phyloP scores from a whole-genome alignment of 2,113 vertebrate genomes.

The Lepisosteus oculatus region DNA sequence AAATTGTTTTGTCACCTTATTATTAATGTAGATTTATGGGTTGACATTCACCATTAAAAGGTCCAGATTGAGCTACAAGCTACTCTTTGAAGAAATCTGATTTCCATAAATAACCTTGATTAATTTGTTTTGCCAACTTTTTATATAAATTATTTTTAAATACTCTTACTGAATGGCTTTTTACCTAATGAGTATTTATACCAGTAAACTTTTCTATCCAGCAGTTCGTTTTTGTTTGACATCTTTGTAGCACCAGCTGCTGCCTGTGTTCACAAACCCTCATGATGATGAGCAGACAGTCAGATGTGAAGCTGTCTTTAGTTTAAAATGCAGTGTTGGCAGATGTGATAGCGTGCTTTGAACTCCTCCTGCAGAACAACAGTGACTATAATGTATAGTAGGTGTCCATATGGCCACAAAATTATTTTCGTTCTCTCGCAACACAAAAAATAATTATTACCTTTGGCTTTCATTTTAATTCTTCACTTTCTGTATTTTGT shows the following conservation, averaged over 20 bases:
- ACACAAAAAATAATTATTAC: too few relatives aligned
- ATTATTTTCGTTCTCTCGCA: neutral
- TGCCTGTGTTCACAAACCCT: neutral
- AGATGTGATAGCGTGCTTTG: constrained; percentile 1
- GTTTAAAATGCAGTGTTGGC: neutral
- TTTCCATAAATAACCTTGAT: too few relatives aligned
- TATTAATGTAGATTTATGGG: too few relatives aligned
- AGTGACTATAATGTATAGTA: neutral
- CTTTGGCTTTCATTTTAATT: too few relatives aligned
- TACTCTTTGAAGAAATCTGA: too few relatives aligned
- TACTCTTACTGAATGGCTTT: too few relatives aligned
- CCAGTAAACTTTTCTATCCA: neutral
- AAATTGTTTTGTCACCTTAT: too few relatives aligned
- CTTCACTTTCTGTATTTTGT: too few relatives aligned
- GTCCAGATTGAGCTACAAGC: too few relatives aligned
- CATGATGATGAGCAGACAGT: neutral
- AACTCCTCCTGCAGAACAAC: neutral
- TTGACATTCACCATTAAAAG: too few relatives aligned
- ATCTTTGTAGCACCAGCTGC: neutral
- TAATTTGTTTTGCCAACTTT: too few relatives aligned
- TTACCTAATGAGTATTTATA: neutral
- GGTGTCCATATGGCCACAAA: constrained; percentile 10
- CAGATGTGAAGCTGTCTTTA: neutral
- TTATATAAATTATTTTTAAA: too few relatives aligned
- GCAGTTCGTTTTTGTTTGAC: neutral